Percentiles rank a stretch among this genome's conserved stretches.
These are phyloP conservation scores for Eurystomus glaucurus DNA, from an alignment of 2,797 vertebrate genomes.

Conservation along the genomic window DNA sequence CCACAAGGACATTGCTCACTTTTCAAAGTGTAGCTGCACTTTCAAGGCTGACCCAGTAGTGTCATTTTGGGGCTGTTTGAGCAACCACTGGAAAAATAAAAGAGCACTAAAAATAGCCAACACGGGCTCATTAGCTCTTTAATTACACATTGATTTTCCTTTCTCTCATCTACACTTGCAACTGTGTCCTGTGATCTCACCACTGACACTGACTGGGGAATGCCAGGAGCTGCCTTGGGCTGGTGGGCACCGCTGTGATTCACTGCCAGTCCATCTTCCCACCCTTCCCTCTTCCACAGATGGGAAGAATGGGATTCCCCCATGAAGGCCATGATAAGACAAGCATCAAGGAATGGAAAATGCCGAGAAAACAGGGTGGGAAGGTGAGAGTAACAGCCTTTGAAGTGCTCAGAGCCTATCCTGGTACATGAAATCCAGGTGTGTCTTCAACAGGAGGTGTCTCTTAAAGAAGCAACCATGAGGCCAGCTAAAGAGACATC, in stretches of 20 bases:
- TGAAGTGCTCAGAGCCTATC: background rate
- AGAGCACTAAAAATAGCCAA: conserved; percentile 60
- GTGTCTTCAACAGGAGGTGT: fast-evolving
- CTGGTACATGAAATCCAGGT: background rate
- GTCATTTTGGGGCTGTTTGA: conserved; percentile 47
- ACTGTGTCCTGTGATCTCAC: background rate
- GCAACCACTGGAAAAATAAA: conserved; percentile 67
- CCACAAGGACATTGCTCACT: conserved; percentile 50
- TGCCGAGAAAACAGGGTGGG: background rate
- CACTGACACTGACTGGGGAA: background rate
- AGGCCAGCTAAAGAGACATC: background rate
- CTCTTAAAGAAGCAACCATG: background rate
- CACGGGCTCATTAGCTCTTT: conserved; percentile 49
- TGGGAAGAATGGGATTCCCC: background rate
- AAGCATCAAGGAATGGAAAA: background rate
- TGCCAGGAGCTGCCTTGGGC: background rate
- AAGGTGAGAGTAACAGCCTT: background rate
- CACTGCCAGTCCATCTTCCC: background rate
- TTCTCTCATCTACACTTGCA: background rate
- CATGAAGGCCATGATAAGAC: background rate
- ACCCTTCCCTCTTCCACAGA: background rate
- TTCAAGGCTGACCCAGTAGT: conserved; percentile 67
- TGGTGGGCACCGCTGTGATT: background rate
- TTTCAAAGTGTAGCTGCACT: conserved; percentile 52
- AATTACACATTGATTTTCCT: conserved; percentile 40